Evolutionary conservation across 2,888 invertebrate species (phyloP).

Genomic region (Keiferia lycopersicella): DNA sequence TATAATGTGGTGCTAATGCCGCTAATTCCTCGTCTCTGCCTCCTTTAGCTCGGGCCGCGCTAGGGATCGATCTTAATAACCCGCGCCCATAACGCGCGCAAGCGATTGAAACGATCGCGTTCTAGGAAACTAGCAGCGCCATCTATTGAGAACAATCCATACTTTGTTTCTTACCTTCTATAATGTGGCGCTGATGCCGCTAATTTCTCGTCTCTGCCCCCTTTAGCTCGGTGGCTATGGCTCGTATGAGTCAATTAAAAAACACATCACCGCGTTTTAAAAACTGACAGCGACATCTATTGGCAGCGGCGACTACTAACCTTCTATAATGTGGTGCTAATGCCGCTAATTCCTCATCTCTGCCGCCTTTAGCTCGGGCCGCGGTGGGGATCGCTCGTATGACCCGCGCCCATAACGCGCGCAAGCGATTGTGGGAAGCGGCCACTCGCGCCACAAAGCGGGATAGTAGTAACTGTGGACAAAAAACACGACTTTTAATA

Average conservation of each 20-base stretch:
- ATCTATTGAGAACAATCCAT: background rate
- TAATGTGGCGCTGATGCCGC: background rate
- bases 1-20: background rate
- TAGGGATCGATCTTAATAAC: conserved; percentile 81
- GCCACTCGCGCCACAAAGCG: conserved; percentile 84
- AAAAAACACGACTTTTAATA: no score
- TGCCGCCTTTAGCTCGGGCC: conserved; percentile 78
- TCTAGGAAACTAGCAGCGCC: no score
- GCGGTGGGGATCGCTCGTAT: conserved; percentile 81
- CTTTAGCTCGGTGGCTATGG: background rate
- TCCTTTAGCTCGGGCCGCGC: conserved; percentile 80
- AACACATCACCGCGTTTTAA: no score
- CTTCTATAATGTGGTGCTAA: background rate
- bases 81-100: conserved; percentile 82
- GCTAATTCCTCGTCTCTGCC: background rate
- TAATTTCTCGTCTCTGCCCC: conserved; percentile 58
- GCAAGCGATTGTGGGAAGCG: conserved; percentile 72
- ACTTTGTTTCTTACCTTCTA: background rate
- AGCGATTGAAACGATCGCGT: conserved; percentile 46
- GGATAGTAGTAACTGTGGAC: conserved; percentile 82
- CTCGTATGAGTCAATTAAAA: no score
- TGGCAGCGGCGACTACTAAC: background rate
- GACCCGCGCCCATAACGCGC: conserved; percentile 82
- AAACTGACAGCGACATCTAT: no score
- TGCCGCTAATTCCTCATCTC: background rate